Evolutionary conservation across 1,140 invertebrate species (phyloP), one percentile per base, ranked within the genome.

Genomic region (Penaeus chinensis): DNA sequence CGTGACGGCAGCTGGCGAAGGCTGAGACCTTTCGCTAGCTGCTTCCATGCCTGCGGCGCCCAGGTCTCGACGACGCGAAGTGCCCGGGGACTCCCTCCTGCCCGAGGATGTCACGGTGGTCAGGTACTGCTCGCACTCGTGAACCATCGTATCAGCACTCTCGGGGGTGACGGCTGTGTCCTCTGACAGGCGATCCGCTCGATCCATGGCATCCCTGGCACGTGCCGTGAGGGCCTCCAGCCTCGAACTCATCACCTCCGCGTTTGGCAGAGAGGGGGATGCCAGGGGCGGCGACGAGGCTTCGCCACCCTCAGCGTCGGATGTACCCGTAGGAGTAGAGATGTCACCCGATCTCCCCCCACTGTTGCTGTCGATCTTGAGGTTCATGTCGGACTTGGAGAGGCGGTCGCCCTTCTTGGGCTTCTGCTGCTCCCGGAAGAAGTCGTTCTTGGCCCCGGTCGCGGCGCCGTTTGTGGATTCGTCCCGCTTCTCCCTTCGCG

Each of bases 171-270:
- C 20, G 87, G 87, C 24, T 63, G 74, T 13, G 81, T 88, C 87
- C 19, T 80, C 74, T 24, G 42, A 63, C n/a, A 88, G 74, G 37
- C 65, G 81, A 91, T 95, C 94, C 87, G 95, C 94, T 90, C 94
- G 94, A 91, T 95, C 94, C 91, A 95, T 93, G 10, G 95, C 95
- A 89, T 95, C 94, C 91, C 93, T 94, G n/a, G 94, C 95, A 85
- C 94, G 92, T 18, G 94, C 94, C 84, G 94, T 94, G 91, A 95
- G 92, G 89, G 93, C 94, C 85, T 95, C 94, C 92, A 95, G 93
- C 32, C 69, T 77, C 22, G 63, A 79, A 42, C 85, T 81, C 85
- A 86, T 86, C 5, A 27, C 80, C 37, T 88, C 87, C 66, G 19
- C 47, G 5, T 61, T 47, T 32, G 18, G 78, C 63, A 32, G 74